Evolutionary conservation across 2,888 invertebrate species (phyloP).

Genomic region (Therioaphis trifolii): DNA sequence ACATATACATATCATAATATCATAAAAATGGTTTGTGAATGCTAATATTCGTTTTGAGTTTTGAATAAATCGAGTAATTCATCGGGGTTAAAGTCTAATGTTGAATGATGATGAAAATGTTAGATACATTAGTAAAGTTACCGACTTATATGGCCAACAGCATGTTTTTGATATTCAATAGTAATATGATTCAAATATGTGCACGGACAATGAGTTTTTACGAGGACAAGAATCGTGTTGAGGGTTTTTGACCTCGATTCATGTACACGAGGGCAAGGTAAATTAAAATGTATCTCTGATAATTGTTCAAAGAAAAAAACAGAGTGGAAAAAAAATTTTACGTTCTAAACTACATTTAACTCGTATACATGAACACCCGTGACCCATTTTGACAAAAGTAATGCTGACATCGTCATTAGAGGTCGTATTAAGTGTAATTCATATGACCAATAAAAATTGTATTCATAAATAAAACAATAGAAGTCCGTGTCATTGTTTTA

Average conservation of each 20-base stretch:
- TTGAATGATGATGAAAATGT: no score
- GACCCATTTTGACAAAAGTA: neutral
- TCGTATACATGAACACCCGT: constrained; percentile 1
- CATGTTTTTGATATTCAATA: constrained; percentile 27
- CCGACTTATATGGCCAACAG: neutral
- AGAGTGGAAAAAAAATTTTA: neutral
- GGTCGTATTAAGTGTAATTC: neutral
- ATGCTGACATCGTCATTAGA: neutral
- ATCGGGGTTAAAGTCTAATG: neutral
- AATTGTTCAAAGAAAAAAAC: constrained; percentile 37
- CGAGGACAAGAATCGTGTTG: neutral
- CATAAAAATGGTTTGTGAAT: neutral
- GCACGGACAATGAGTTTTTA: neutral
- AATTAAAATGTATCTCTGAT: constrained; percentile 28
- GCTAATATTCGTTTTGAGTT: neutral
- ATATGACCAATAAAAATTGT: neutral
- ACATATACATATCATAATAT: no score
- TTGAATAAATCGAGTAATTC: neutral
- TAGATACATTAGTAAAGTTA: neutral
- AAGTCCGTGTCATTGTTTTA: no score
- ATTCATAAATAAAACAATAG: neutral
- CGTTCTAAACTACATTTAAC: neutral
- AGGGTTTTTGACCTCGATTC: constrained; percentile 34
- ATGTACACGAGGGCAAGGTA: neutral
- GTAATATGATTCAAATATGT: neutral